Conservation (phyloP, 1,140 invertebrate genomes). For the Mya arenaria region DNA sequence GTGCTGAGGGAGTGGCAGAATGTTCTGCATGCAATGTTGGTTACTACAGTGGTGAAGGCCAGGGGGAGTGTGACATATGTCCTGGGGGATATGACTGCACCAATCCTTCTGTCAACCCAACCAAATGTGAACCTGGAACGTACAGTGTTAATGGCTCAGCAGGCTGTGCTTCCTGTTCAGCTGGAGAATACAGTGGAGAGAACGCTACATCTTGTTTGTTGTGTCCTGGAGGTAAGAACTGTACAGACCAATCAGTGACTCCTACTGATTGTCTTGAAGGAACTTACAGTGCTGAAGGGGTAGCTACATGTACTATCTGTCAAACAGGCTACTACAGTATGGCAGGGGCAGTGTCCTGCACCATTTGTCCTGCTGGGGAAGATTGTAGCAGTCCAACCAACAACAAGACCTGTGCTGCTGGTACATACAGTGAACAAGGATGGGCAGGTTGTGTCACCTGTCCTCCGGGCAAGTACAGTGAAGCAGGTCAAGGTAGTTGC, state of each 20-base stretch:
- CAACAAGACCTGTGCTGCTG: conserved; percentile 58
- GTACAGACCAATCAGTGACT: conserved; percentile 50
- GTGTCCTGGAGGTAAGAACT: conserved; percentile 56
- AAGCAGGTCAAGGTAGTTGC: conserved; percentile 37
- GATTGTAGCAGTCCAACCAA: conserved; percentile 29
- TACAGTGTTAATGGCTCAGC: conserved; percentile 49
- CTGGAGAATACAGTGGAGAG: neutral
- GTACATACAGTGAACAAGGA: conserved; percentile 61
- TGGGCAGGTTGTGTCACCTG: conserved; percentile 51
- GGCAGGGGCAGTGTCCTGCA: neutral
- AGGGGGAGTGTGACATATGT: conserved; percentile 57
- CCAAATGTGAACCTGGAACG: neutral
- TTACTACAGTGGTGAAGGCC: conserved; percentile 21
- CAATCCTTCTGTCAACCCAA: conserved; percentile 1
- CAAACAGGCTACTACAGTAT: conserved; percentile 57
- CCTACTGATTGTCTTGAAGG: conserved; percentile 54
- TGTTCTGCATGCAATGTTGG: conserved; percentile 42
- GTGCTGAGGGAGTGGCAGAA: conserved; percentile 38
- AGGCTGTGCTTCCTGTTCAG: conserved; percentile 36
- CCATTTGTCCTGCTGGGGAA: conserved; percentile 50
- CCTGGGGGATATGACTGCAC: conserved; percentile 62
- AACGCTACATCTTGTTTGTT: conserved; percentile 33
- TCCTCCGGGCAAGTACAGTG: conserved; percentile 51
- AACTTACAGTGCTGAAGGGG: conserved; percentile 54
- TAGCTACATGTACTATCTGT: conserved; percentile 56